Evolutionary conservation across 2,888 invertebrate genomes (phyloP).

Genomic region (Tortrix viridana): DNA sequence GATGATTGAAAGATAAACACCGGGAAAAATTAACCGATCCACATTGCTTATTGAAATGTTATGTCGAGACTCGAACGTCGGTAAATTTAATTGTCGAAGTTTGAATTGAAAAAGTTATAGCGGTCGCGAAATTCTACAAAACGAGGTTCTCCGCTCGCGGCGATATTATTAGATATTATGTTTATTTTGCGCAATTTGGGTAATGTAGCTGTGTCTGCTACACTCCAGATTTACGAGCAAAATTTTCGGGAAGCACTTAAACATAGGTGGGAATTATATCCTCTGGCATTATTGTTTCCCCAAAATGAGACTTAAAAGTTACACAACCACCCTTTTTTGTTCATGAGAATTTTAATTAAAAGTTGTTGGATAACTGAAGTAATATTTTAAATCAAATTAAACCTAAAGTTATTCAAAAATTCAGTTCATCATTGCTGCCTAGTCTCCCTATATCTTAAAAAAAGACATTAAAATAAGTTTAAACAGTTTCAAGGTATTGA

Average conservation of each 20-base stretch:
- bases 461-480: too few relatives aligned
- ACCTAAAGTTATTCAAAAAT: too few relatives aligned
- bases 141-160: conserved; percentile 34
- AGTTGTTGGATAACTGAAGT: not conserved
- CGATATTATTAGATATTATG: conserved; percentile 38
- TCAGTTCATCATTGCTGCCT: too few relatives aligned
- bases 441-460: too few relatives aligned
- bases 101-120: conserved; percentile 81
- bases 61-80: conserved; percentile 65
- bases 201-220: conserved; percentile 35
- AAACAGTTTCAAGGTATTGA: too few relatives aligned
- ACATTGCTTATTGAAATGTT: conserved; percentile 73
- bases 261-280: conserved; percentile 27
- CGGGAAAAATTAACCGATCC: conserved; percentile 55
- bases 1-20: conserved; percentile 48
- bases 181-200: conserved; percentile 36
- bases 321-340: conserved; percentile 10
- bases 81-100: conserved; percentile 82
- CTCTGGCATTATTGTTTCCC: conserved; percentile 14
- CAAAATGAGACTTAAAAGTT: conserved; percentile 7
- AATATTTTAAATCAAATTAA: not conserved
- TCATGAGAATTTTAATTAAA: conserved; percentile 10
- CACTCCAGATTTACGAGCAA: conserved; percentile 24
- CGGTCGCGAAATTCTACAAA: conserved; percentile 71
- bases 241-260: conserved; percentile 27